A percentile compares a stretch with the other conserved stretches of the same genome.
Conservation (phyloP, 2,113 vertebrate species). For the Tenebrosternarchus preto region DNA sequence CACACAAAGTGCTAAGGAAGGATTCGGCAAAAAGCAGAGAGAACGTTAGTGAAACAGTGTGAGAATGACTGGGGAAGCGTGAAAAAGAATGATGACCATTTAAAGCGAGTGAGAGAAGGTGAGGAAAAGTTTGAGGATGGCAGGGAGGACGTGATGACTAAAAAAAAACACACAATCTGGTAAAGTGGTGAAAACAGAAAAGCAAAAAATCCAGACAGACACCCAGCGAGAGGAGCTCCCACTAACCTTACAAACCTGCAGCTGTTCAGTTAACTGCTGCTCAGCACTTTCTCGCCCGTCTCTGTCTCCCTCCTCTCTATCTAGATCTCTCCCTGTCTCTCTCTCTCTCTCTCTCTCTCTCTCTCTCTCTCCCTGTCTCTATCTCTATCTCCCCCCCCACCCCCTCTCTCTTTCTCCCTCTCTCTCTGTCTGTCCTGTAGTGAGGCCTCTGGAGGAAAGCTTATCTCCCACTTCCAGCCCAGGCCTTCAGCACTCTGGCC, state of each 20-base stretch:
- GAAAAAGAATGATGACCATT: constrained; percentile 38
- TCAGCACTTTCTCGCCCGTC: background rate
- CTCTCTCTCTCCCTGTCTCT: background rate
- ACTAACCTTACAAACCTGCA: constrained; percentile 65
- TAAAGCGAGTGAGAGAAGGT: constrained; percentile 49
- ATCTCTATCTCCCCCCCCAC: background rate
- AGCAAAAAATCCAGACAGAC: constrained; percentile 3
- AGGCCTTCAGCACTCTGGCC: constrained; percentile 49
- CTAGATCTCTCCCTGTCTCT: background rate
- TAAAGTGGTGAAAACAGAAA: constrained; percentile 11
- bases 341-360: background rate
- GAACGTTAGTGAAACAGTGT: constrained; percentile 16
- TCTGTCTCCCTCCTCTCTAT: background rate
- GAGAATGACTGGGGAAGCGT: background rate
- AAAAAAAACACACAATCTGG: background rate
- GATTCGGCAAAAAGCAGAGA: constrained; percentile 7
- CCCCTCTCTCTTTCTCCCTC: constrained; percentile 5
- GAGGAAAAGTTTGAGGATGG: constrained; percentile 45
- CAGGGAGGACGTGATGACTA: constrained; percentile 31
- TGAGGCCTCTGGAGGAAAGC: constrained; percentile 47
- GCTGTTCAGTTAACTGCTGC: background rate
- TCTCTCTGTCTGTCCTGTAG: constrained; percentile 35
- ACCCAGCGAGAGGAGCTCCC: constrained; percentile 6
- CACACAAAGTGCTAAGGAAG: constrained; percentile 34
- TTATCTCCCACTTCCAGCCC: constrained; percentile 59